A percentile compares a stretch with the other conserved stretches of the same genome.
phyloP scores from a whole-genome alignment of 2,113 vertebrate species.

The Cisticola juncidis region DNA sequence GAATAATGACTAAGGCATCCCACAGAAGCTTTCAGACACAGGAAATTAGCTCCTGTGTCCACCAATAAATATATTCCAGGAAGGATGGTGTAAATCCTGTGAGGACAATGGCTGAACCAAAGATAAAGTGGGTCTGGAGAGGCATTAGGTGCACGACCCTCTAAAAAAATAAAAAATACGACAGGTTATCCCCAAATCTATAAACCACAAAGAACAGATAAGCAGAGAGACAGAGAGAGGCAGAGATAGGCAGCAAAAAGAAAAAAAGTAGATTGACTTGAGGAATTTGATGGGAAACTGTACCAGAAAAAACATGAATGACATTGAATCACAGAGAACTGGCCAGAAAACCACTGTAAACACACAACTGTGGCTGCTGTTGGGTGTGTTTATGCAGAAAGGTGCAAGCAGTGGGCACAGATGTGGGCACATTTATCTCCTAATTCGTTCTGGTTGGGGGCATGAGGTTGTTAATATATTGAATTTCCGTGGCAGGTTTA shows the following conservation, averaged over 20 bases:
- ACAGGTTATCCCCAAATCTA: slow-evolving; percentile 27
- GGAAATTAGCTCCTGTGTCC: background rate
- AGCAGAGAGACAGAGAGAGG: slow-evolving; percentile 59
- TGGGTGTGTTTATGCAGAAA: background rate
- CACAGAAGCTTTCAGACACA: slow-evolving; percentile 12
- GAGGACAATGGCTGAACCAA: background rate
- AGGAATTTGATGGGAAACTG: slow-evolving; percentile 57
- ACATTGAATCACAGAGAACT: slow-evolving; percentile 54
- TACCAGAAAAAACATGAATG: slow-evolving; percentile 57
- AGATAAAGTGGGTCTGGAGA: slow-evolving; percentile 31
- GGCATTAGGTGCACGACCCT: slow-evolving; percentile 32
- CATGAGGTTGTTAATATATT: background rate
- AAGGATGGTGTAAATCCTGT: background rate
- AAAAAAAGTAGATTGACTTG: slow-evolving; percentile 38
- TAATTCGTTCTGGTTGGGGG: background rate
- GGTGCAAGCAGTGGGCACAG: background rate
- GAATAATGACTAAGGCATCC: background rate
- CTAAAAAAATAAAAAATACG: background rate
- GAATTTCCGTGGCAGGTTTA: background rate
- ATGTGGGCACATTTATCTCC: background rate
- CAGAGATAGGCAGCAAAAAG: slow-evolving; percentile 62
- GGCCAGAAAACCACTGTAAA: slow-evolving; percentile 28
- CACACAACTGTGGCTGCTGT: slow-evolving; percentile 42
- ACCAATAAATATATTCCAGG: background rate
- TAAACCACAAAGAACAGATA: slow-evolving; percentile 49